These are phyloP conservation scores for Brachionus calyciflorus DNA, from an alignment of 1,140 invertebrate genomes.

Conservation along the genomic window DNA sequence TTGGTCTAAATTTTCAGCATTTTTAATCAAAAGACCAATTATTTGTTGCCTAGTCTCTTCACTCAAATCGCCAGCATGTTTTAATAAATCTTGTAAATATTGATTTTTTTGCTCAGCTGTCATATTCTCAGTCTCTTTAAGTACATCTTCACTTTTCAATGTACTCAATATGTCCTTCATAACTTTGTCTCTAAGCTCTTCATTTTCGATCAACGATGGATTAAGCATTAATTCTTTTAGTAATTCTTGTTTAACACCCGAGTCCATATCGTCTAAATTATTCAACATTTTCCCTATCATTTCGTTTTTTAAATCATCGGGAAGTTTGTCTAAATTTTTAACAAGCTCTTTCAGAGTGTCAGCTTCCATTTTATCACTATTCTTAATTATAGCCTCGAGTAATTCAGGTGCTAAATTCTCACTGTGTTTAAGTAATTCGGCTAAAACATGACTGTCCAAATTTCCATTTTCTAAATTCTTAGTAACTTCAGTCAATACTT, in stretches of 20 bases:
- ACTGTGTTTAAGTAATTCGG: slow-evolving; percentile 5
- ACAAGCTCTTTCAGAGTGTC: slow-evolving; percentile 15
- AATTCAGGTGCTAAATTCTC: slow-evolving; percentile 4
- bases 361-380: slow-evolving; percentile 30
- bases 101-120: slow-evolving; percentile 32
- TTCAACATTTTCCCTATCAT: slow-evolving; percentile 7
- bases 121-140: slow-evolving; percentile 33
- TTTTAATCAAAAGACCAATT: slow-evolving; percentile 24
- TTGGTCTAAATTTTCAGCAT: slow-evolving; percentile 37
- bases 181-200: slow-evolving; percentile 19
- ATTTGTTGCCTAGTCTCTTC: slow-evolving; percentile 42
- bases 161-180: slow-evolving; percentile 19
- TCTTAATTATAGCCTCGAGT: neutral
- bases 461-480: slow-evolving; percentile 32
- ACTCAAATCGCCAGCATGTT: slow-evolving; percentile 14
- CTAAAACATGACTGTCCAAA: slow-evolving; percentile 32
- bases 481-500: slow-evolving; percentile 15
- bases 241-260: slow-evolving; percentile 25
- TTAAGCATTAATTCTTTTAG: slow-evolving; percentile 24
- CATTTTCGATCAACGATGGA: slow-evolving; percentile 8
- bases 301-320: slow-evolving; percentile 28
- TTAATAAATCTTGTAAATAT: slow-evolving; percentile 37
- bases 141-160: neutral
- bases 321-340: slow-evolving; percentile 29
- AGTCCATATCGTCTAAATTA: slow-evolving; percentile 33